Evolutionary conservation across 2,797 vertebrate genomes (phyloP), one percentile per base, ranked within the genome.

Genomic region (Pipistrellus pygmaeus): DNA sequence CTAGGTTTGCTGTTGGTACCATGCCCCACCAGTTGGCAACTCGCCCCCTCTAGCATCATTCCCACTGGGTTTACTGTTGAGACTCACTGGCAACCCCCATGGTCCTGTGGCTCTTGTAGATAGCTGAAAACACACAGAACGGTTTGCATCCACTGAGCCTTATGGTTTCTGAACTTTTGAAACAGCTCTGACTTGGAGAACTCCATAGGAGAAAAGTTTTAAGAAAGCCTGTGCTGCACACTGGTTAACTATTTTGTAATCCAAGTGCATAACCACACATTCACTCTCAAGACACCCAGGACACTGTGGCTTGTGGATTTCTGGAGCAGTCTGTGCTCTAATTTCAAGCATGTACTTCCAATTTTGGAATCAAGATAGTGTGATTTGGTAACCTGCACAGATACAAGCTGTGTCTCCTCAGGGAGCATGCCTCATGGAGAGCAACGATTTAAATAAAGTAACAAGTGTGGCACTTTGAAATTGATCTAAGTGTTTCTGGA

Each of bases 301-400:
- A 18, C 4, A 92, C 62, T 23, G 38, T 94, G 88, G 57, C 77
- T 48, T 77, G 41, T 18, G 62, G 44, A 55, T 66, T 91, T 83
- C 78, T 85, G 35, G 15, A 44, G 6, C 57, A 96, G 35, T 41
- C 95, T 5, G 2, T 81, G n/a, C 92, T 95, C 96, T 95, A 93
- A 92, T 97, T 97, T 96, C 44, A 90, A 6, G 23, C 72, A 4
- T 27, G 27, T 32, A 8, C 25, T 85, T 88, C 13, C 3, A 25
- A 77, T 80, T 87, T 84, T 68, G 55, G 72, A 68, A 64, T 78
- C 62, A 91, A 78, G 44, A 35, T 13, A 27, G 21, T 62, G 10
- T 48, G 38, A 76, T 85, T 91, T 53, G 13, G 8, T 72, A 62
- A 62, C 38, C 75, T 80, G 71, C 8, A 25, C 3, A 20, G n/a